Percentiles rank a stretch among this genome's conserved stretches.
These are phyloP conservation scores for Phacellophora camtschatica DNA, from an alignment of 30 jellyfish, hydroid and myxozoan genomes.

Conservation along the genomic window DNA sequence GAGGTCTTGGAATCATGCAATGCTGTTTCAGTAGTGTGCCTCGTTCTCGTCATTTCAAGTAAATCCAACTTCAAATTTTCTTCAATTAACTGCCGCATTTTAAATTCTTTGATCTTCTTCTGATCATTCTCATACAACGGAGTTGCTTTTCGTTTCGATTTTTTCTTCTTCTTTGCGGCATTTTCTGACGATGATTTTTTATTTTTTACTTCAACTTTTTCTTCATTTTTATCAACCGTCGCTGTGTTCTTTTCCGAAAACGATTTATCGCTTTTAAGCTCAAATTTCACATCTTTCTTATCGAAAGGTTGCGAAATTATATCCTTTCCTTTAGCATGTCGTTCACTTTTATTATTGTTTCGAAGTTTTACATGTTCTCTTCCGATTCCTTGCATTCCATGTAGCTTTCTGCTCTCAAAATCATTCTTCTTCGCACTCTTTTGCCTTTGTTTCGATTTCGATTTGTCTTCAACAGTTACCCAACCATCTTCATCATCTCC, in stretches of 20 bases:
- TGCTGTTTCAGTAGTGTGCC: neutral
- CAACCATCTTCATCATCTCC: slow-evolving; percentile 34
- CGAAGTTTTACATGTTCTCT: too few relatives aligned
- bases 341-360: too few relatives aligned
- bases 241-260: too few relatives aligned
- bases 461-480: slow-evolving; percentile 31
- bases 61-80: slow-evolving; percentile 46
- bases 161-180: neutral
- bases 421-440: too few relatives aligned
- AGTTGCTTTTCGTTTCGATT: slow-evolving; percentile 27
- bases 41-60: slow-evolving; percentile 46
- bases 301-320: too few relatives aligned
- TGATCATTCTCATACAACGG: slow-evolving; percentile 60
- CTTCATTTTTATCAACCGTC: neutral
- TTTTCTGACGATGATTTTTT: neutral
- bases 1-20: neutral
- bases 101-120: slow-evolving; percentile 48
- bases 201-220: neutral
- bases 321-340: too few relatives aligned
- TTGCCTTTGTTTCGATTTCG: neutral
- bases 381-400: too few relatives aligned
- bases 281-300: too few relatives aligned
- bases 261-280: too few relatives aligned
- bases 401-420: too few relatives aligned
- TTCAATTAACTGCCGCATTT: slow-evolving; percentile 57